Evolutionary conservation across 2,797 vertebrate genomes (phyloP).

Genomic region (Chromobotia macracanthus): DNA sequence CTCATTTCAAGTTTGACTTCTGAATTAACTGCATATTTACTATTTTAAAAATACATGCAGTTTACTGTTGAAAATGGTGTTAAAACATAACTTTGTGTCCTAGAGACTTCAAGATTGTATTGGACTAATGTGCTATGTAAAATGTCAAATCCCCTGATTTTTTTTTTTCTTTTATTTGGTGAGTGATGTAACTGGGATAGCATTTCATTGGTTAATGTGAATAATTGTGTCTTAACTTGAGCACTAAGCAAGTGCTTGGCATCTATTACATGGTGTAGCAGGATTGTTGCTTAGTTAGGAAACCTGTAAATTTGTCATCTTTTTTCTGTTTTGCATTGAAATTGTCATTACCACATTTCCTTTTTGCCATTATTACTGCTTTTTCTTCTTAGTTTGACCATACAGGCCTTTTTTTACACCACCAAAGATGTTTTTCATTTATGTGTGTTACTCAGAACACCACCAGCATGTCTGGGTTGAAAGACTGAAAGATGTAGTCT

Average conservation of each 20-base stretch:
- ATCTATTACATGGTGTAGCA: not conserved
- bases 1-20: not conserved
- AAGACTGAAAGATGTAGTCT: constrained; percentile 14
- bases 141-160: not conserved
- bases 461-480: constrained; percentile 19
- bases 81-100: not conserved
- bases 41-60: not conserved
- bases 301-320: constrained; percentile 4
- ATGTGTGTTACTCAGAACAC: constrained; percentile 1
- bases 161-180: not conserved
- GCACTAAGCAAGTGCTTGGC: not conserved
- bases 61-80: not conserved
- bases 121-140: not conserved
- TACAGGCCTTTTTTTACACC: constrained; percentile 65
- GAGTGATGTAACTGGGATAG: not conserved
- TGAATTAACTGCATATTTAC: not conserved
- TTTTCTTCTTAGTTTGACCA: constrained; percentile 44
- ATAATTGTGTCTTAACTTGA: not conserved
- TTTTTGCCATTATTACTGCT: constrained; percentile 51
- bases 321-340: too few relatives aligned
- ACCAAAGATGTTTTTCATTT: constrained; percentile 65
- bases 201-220: not conserved
- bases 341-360: not conserved
- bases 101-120: not conserved
- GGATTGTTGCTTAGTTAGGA: not conserved